Percentiles rank a stretch among this genome's conserved stretches.
Conservation (phyloP, 2,888 invertebrate species). For the Petrolisthes cinctipes region DNA sequence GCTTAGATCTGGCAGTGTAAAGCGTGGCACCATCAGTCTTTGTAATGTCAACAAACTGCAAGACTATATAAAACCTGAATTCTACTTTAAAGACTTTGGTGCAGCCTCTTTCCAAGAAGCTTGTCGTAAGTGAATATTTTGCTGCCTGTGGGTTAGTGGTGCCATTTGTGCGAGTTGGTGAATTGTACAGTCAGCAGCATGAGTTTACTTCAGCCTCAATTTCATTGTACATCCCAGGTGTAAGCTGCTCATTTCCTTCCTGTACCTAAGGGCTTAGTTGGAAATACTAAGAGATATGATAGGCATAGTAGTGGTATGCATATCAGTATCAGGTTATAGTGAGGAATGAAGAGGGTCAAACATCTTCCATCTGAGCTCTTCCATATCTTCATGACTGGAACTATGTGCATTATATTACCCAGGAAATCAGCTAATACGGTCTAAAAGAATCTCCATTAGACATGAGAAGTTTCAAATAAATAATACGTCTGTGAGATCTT, state of each 20-base stretch:
- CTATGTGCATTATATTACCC: no score
- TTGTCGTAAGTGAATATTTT: constrained; percentile 66
- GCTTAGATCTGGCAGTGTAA: constrained; percentile 65
- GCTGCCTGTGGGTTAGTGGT: not conserved
- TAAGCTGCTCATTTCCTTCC: not conserved
- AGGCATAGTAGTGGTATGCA: no score
- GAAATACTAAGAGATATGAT: no score
- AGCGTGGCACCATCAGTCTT: constrained; percentile 53
- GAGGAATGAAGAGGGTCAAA: no score
- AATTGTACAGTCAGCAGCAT: not conserved
- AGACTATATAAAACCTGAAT: constrained; percentile 74
- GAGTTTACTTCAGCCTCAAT: not conserved
- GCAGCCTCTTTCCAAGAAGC: constrained; percentile 90
- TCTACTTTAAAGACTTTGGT: constrained; percentile 86
- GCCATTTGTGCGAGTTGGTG: not conserved
- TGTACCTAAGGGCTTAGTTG: no score
- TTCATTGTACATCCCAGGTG: not conserved
- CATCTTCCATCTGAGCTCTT: no score
- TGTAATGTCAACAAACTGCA: constrained; percentile 58
- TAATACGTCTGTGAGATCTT: no score
- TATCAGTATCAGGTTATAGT: no score
- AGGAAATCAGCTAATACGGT: no score
- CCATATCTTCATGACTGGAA: no score
- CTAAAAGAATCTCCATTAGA: no score
- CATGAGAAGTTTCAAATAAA: no score